phyloP scores from a whole-genome alignment of 2,888 invertebrate species.

The Gandaritis pyraliata region DNA sequence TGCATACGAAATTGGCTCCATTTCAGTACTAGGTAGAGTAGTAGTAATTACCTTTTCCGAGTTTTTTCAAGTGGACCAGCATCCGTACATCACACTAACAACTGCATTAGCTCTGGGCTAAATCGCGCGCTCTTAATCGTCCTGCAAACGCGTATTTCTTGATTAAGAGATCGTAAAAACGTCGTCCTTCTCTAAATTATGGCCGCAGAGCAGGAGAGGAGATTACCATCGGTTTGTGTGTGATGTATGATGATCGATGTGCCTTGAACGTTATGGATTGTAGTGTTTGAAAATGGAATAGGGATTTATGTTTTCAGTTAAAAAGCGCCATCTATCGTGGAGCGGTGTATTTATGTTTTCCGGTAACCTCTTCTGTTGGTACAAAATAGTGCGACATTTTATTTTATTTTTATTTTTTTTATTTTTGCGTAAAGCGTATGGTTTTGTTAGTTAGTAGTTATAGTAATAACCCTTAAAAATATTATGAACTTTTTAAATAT shows the following conservation, averaged over 20 bases:
- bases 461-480: too few relatives aligned
- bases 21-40: constrained; percentile 5
- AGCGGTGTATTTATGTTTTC: constrained; percentile 3
- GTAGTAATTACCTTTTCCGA: constrained; percentile 10
- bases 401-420: too few relatives aligned
- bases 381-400: too few relatives aligned
- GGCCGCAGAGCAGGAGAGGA: constrained; percentile 58
- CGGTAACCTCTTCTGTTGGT: not conserved
- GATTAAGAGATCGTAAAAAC: constrained; percentile 79
- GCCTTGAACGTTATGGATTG: constrained; percentile 20
- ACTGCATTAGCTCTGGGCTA: constrained; percentile 76
- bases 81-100: constrained; percentile 61
- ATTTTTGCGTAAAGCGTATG: too few relatives aligned
- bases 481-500: too few relatives aligned
- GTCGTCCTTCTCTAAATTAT: constrained; percentile 75
- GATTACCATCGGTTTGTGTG: constrained; percentile 58
- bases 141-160: constrained; percentile 78
- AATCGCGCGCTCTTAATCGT: constrained; percentile 74
- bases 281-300: constrained; percentile 15
- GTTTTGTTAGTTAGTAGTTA: too few relatives aligned
- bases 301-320: constrained; percentile 6
- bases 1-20: not conserved
- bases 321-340: constrained; percentile 9
- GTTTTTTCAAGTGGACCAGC: constrained; percentile 20
- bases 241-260: constrained; percentile 31